Evolutionary conservation across 2,113 vertebrate species (phyloP).

Genomic region (Pangasianodon hypophthalmus): DNA sequence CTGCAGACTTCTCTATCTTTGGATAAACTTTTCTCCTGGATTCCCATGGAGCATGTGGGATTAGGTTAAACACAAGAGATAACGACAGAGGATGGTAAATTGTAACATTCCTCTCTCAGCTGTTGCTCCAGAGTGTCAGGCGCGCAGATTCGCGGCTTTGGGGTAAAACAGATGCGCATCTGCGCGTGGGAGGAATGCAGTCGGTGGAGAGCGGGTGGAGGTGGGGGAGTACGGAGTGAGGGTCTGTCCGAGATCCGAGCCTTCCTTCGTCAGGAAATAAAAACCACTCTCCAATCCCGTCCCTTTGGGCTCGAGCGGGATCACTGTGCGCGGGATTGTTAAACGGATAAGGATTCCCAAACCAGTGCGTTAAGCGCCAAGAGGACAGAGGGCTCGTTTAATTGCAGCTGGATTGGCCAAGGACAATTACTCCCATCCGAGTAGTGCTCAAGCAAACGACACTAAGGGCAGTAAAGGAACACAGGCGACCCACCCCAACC

Average conservation of each 20-base stretch:
- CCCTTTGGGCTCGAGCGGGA: background rate
- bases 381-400: conserved; percentile 51
- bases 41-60: conserved; percentile 47
- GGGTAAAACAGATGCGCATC: conserved; percentile 53
- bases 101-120: conserved; percentile 59
- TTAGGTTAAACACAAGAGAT: conserved; percentile 23
- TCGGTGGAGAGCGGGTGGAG: conserved; percentile 6
- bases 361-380: background rate
- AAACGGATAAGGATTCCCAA: conserved; percentile 49
- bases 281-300: background rate
- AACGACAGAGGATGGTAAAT: conserved; percentile 21
- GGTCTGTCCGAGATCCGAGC: background rate
- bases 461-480: conserved; percentile 35
- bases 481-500: background rate
- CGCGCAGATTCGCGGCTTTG: conserved; percentile 53
- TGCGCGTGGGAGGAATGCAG: conserved; percentile 51
- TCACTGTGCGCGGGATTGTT: background rate
- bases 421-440: conserved; percentile 57
- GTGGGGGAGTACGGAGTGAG: background rate
- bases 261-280: background rate
- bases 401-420: conserved; percentile 65
- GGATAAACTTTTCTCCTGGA: background rate
- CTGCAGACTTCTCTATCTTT: conserved; percentile 24
- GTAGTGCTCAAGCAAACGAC: conserved; percentile 55
- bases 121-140: conserved; percentile 58